Conservation (phyloP, 37 sponge, comb jelly and placozoan species). For the Bolinopsis microptera region DNA sequence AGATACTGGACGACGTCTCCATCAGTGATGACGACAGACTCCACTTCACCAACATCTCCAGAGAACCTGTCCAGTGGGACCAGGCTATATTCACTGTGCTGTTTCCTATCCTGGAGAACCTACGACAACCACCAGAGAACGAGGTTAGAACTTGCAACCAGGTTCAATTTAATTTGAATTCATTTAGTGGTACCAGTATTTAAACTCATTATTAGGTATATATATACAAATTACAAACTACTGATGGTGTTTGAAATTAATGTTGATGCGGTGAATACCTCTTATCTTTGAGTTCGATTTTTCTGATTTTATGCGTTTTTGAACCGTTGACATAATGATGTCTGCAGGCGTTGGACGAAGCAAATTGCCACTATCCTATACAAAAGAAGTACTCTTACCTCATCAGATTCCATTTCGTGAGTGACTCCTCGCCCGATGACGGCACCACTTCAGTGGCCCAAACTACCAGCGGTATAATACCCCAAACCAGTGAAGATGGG, state of each 20-base stretch:
- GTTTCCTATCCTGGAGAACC: conserved; percentile 37
- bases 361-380: not conserved
- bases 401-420: not conserved
- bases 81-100: conserved; percentile 9
- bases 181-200: not conserved
- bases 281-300: no score
- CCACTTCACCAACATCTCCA: conserved; percentile 4
- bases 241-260: no score
- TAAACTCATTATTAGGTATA: not conserved
- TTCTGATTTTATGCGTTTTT: no score
- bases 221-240: no score
- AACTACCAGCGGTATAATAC: not conserved
- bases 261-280: no score
- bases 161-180: not conserved
- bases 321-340: no score
- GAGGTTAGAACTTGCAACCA: not conserved
- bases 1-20: conserved; percentile 31
- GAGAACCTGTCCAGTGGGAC: not conserved
- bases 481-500: not conserved
- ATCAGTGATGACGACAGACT: conserved; percentile 49
- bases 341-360: conserved; percentile 17
- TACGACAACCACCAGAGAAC: conserved; percentile 4
- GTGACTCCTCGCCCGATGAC: not conserved
- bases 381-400: conserved; percentile 12
- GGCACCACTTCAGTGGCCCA: not conserved